A percentile compares a stretch with the other conserved stretches of the same genome.
phyloP scores from a whole-genome alignment of 23 tunicate genomes.

The Trididemnum clinides region DNA sequence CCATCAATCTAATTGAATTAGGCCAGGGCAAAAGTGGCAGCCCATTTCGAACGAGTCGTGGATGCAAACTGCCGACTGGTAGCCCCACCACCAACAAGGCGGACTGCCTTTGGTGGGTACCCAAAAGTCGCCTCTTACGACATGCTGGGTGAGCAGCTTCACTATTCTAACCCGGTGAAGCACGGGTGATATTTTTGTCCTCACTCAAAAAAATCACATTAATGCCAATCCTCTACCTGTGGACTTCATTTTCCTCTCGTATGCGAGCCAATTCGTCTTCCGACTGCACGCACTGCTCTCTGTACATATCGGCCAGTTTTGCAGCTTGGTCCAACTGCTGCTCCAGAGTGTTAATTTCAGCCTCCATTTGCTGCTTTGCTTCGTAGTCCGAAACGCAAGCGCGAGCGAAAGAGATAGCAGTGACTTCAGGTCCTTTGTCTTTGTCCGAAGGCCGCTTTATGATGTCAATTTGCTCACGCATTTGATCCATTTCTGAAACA shows the following conservation, averaged over 20 bases:
- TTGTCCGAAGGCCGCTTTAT: constrained; percentile 2
- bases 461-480: constrained; percentile 45
- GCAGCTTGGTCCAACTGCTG: constrained; percentile 88
- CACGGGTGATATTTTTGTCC: no score
- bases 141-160: no score
- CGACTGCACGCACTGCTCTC: constrained; percentile 95
- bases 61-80: no score
- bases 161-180: no score
- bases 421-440: not conserved
- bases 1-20: no score
- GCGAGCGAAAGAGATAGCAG: constrained; percentile 23
- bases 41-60: no score
- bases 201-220: no score
- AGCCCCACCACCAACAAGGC: no score
- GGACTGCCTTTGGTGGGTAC: no score
- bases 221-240: no score
- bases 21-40: no score
- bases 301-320: constrained; percentile 92
- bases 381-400: constrained; percentile 78
- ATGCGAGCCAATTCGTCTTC: constrained; percentile 86
- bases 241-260: constrained; percentile 85
- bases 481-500: constrained; percentile 53
- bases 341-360: constrained; percentile 59
- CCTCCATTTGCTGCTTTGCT: constrained; percentile 69
- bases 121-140: no score